Conservation (phyloP, 2,888 invertebrate species). For the Gandaritis pyraliata region DNA sequence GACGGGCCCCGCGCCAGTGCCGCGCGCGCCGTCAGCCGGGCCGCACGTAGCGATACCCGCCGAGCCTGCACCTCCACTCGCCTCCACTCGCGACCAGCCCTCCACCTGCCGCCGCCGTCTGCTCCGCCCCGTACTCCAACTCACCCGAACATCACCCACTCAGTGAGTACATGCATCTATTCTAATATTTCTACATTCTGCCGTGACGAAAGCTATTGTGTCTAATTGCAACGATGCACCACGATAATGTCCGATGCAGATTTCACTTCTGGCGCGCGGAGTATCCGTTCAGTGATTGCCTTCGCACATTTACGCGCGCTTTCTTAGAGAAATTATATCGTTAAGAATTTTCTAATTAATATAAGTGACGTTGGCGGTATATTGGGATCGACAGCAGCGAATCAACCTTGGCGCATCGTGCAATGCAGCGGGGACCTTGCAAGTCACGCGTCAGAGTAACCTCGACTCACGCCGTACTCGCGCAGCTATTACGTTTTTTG, state of each 20-base stretch:
- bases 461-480: conserved; percentile 81
- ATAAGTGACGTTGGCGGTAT: conserved; percentile 55
- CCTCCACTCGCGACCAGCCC: conserved; percentile 46
- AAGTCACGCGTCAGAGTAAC: conserved; percentile 85
- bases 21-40: conserved; percentile 82
- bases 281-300: conserved; percentile 28
- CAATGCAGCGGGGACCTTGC: conserved; percentile 84
- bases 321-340: conserved; percentile 25
- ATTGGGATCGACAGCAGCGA: conserved; percentile 70
- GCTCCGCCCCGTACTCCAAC: conserved; percentile 45
- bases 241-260: conserved; percentile 65
- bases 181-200: conserved; percentile 41
- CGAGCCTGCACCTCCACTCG: conserved; percentile 50
- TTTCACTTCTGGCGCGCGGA: conserved; percentile 68
- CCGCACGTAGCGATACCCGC: conserved; percentile 66
- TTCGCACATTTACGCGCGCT: conserved; percentile 22
- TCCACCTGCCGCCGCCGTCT: conserved; percentile 50
- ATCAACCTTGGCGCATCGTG: conserved; percentile 84
- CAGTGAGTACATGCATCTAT: conserved; percentile 56
- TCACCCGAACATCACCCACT: conserved; percentile 42
- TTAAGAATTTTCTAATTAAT: conserved; percentile 37
- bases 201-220: conserved; percentile 62
- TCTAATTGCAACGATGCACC: conserved; percentile 68
- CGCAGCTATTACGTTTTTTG: conserved; percentile 65
- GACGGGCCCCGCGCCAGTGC: conserved; percentile 84